Conservation (phyloP, 2,888 invertebrate genomes). For the Nymphalis polychloros region DNA sequence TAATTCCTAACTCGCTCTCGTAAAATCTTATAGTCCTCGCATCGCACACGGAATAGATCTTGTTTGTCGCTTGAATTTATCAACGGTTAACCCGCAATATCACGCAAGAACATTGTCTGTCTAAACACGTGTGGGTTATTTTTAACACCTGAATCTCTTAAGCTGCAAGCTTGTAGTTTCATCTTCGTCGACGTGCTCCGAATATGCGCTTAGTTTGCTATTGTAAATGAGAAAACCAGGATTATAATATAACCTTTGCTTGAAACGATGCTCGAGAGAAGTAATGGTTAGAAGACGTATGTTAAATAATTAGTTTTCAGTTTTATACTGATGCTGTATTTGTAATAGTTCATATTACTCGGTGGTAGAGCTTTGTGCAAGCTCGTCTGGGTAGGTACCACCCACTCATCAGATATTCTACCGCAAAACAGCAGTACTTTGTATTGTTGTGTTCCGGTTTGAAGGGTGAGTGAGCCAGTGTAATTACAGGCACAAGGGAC, state of each 20-base stretch:
- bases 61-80: slow-evolving; percentile 28
- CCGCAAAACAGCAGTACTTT: no score
- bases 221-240: slow-evolving; percentile 35
- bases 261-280: background rate
- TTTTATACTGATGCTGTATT: background rate
- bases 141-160: slow-evolving; percentile 44
- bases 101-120: slow-evolving; percentile 46
- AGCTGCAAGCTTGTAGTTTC: slow-evolving; percentile 44
- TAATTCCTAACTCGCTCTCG: slow-evolving; percentile 3
- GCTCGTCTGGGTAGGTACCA: no score
- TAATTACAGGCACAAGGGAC: no score
- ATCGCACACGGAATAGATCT: slow-evolving; percentile 1
- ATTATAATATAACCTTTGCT: slow-evolving; percentile 27
- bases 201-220: slow-evolving; percentile 39
- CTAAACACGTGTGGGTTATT: slow-evolving; percentile 43
- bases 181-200: slow-evolving; percentile 43
- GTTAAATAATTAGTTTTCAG: background rate
- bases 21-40: background rate
- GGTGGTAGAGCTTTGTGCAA: no score
- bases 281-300: background rate
- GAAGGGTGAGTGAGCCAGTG: no score
- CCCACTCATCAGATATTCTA: no score
- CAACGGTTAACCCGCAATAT: slow-evolving; percentile 29
- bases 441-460: no score
- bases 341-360: no score